Evolutionary conservation across 2,113 vertebrate species (phyloP).

Genomic region (Boleophthalmus pectinirostris): DNA sequence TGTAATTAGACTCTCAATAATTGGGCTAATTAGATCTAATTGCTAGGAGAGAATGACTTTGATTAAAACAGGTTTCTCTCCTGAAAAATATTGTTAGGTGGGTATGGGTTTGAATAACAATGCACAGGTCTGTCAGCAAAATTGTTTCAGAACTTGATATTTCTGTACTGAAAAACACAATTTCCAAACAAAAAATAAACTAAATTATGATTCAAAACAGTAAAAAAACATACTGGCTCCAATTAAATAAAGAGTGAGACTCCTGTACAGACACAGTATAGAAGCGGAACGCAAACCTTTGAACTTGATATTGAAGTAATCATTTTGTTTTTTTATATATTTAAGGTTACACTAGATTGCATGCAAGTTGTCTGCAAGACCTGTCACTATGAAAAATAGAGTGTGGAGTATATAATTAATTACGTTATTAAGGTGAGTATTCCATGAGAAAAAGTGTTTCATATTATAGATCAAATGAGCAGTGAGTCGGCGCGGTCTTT

Average conservation of each 20-base stretch:
- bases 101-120: conserved; percentile 53
- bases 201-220: not conserved
- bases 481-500: conserved; percentile 55
- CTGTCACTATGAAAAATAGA: conserved; percentile 6
- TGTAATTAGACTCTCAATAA: conserved; percentile 85
- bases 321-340: not conserved
- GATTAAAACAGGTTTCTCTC: conserved; percentile 81
- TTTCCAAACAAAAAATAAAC: not conserved
- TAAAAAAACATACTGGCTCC: not conserved
- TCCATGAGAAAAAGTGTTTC: conserved; percentile 54
- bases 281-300: not conserved
- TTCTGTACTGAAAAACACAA: not conserved
- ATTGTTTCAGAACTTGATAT: not conserved
- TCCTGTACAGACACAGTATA: no score
- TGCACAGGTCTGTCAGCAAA: conserved; percentile 9
- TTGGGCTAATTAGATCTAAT: conserved; percentile 86
- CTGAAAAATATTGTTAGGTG: conserved; percentile 58
- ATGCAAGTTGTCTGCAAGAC: not conserved
- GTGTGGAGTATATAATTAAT: conserved; percentile 40
- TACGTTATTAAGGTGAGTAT: conserved; percentile 34
- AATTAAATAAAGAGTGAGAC: no score
- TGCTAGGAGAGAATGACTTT: conserved; percentile 82
- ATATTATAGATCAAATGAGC: conserved; percentile 62
- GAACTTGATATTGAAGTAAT: not conserved
- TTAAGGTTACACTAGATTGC: not conserved